Conservation (phyloP, 2,113 vertebrate species). For the Ochotona princeps region DNA sequence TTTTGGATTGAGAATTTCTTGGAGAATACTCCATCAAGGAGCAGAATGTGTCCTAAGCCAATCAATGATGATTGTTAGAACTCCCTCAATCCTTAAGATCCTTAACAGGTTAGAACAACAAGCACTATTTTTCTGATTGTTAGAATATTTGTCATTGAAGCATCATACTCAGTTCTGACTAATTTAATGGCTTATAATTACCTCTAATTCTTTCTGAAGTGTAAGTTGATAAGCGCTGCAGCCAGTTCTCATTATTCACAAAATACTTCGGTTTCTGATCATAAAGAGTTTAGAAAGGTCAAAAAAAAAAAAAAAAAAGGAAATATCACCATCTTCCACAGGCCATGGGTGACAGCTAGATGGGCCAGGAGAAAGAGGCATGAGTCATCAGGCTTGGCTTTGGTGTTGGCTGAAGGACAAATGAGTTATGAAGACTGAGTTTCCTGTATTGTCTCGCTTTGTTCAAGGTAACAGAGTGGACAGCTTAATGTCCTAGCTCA, state of each 20-base stretch:
- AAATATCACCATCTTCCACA: not conserved
- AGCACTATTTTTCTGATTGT: constrained; percentile 54
- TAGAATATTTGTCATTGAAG: constrained; percentile 16
- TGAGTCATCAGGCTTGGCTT: not conserved
- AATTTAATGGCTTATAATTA: constrained; percentile 42
- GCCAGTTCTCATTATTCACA: not conserved
- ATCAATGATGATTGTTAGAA: not conserved
- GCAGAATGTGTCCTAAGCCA: not conserved
- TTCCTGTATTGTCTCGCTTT: not conserved
- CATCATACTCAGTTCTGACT: constrained; percentile 51
- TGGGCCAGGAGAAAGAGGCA: not conserved
- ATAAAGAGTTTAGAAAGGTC: constrained; percentile 5
- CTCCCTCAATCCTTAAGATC: constrained; percentile 6
- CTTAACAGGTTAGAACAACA: constrained; percentile 20
- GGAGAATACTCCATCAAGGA: constrained; percentile 2
- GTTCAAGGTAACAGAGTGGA: not conserved
- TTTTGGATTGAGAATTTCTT: constrained; percentile 39
- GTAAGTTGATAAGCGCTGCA: not conserved
- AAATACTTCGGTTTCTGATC: constrained; percentile 18
- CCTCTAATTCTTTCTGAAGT: constrained; percentile 46
- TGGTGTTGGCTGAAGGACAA: not conserved
- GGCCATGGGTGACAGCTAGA: not conserved
- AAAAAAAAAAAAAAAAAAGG: too few relatives aligned
- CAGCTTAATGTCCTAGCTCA: not conserved
- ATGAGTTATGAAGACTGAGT: not conserved